phyloP scores from a whole-genome alignment of 2,888 invertebrate species.

The Catonia carolina region DNA sequence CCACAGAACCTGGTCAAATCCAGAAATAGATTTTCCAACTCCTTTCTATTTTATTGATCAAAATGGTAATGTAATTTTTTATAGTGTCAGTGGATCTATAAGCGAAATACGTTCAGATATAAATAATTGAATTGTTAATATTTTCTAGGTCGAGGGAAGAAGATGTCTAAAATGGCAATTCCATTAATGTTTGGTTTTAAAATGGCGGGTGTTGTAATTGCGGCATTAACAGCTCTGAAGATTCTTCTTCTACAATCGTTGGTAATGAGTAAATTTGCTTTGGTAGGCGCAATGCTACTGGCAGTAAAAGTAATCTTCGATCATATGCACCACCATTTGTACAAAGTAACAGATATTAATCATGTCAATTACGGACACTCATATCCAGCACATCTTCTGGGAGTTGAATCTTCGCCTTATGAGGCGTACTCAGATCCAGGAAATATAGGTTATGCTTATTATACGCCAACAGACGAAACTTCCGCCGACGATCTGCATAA shows the following conservation, averaged over 20 bases:
- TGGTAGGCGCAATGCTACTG: slow-evolving; percentile 56
- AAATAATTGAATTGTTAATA: too few species aligned
- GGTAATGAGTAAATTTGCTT: slow-evolving; percentile 60
- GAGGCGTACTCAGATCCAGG: slow-evolving; percentile 1
- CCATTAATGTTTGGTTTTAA: slow-evolving; percentile 64
- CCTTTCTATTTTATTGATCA: too few species aligned
- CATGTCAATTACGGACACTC: slow-evolving; percentile 1
- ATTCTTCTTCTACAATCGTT: slow-evolving; percentile 60
- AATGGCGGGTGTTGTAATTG: slow-evolving; percentile 55
- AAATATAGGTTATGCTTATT: not conserved
- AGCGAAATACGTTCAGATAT: too few species aligned
- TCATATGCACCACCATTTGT: slow-evolving; percentile 20
- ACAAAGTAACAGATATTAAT: slow-evolving; percentile 8
- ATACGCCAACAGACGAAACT: not conserved
- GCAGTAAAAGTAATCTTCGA: slow-evolving; percentile 38
- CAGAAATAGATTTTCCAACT: too few species aligned
- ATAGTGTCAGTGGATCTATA: too few species aligned
- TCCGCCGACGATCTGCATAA: not conserved
- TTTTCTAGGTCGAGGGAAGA: slow-evolving; percentile 50
- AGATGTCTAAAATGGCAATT: slow-evolving; percentile 55
- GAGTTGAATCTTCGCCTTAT: not conserved
- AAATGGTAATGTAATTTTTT: too few species aligned
- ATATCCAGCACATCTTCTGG: not conserved
- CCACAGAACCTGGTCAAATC: too few species aligned
- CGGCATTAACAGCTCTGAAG: slow-evolving; percentile 55